Evolutionary conservation across 2,113 vertebrate genomes (phyloP), one percentile per base, ranked within the genome.

Genomic region (Entomyzon cyanotis): DNA sequence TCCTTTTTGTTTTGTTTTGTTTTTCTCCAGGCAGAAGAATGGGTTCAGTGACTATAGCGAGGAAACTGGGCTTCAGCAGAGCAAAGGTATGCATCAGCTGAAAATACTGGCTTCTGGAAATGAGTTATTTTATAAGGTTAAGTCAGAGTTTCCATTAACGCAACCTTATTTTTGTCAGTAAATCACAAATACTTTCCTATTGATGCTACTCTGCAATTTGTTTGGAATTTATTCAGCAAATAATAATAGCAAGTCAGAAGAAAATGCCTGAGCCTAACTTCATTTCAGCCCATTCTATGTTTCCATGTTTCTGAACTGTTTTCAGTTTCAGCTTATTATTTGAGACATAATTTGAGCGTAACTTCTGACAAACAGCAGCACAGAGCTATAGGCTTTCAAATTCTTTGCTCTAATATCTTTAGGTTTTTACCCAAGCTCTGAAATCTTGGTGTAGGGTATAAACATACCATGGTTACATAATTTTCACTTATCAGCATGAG

Each of bases 111-210:
- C 60, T 88, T 94, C 88, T 83, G 67, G 14, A 94, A 91, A 73
- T 31, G 4, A 83, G 27, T 69, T 69, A n/a, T 76, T 94, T 96
- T 93, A 42, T 41, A 46, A 80, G 18, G 7, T 84, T 85, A 85
- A 88, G 92, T 92, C 88, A 95, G 39, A 92, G 27, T 96, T 97
- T 96, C 95, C 92, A 94, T 63, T 33, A 94, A 73, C 1, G 0
- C 46, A 55, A 67, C 30, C 0, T 0, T 83, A 69, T 81, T 95
- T 93, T 81, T 89, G 63, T 88, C 69, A 63, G 71, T 93, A 84
- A 92, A 80, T 94, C 90, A 81, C 30, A 59, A 94, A 95, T 92
- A 94, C 35, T 97, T 97, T 96, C 89, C 92, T 80, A 70, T 59
- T 94, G 88, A 92, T 81, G 90, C 35, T 63, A 58, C n/a, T 41